Evolutionary conservation across 2,113 vertebrate species (phyloP), one percentile per base, ranked within the genome.

Genomic region (Charina bottae): DNA sequence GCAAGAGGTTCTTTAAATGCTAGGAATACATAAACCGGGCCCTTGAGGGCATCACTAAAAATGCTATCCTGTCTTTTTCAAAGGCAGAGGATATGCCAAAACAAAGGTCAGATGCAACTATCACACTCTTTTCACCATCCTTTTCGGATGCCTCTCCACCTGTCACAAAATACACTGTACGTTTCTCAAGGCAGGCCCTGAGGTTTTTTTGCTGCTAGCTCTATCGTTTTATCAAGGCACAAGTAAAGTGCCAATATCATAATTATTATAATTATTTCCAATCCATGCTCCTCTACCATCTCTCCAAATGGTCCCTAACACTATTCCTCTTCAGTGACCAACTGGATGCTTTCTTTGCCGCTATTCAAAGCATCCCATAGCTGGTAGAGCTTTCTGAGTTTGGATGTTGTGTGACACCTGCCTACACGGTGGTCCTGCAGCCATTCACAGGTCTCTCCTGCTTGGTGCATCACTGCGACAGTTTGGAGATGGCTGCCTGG

Each of bases 401-500:
- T 17, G 46, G n/a, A 53, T 21, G 13, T 68, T 78, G 53, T 13
- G 2, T 9, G n/a, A 83, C 56, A 33, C n/a, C 62, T 85, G 42
- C 37, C 26, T n/a, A 78, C 28, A 68, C 26, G 54, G 26, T 33
- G 62, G 26, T 33, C 58, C 64, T 58, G 23, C 78, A 64, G 19
- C 56, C 72, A 23, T 59, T 26, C 55, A 37, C 26, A 33, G 85
- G 46, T 83, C 59, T 83, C 49, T 92, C 90, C 92, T 72, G 0
- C 23, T 10, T 89, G 2, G 89, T 42, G 93, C 89, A 93, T 60
- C 68, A 88, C 26, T 7, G 87, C 93, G 88, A 37, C 10, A 60
- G 4, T 1, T 89, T 85, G n/a, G 85, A 88, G 91, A 88, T 5
- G 68, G 33, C 88, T 85, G 86, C 23, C 88, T 87, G 94, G 90